A percentile compares a stretch with the other conserved stretches of the same genome.
Evolutionary conservation across 1,140 invertebrate species (phyloP).

Genomic region (Drosophila lacteicornis): DNA sequence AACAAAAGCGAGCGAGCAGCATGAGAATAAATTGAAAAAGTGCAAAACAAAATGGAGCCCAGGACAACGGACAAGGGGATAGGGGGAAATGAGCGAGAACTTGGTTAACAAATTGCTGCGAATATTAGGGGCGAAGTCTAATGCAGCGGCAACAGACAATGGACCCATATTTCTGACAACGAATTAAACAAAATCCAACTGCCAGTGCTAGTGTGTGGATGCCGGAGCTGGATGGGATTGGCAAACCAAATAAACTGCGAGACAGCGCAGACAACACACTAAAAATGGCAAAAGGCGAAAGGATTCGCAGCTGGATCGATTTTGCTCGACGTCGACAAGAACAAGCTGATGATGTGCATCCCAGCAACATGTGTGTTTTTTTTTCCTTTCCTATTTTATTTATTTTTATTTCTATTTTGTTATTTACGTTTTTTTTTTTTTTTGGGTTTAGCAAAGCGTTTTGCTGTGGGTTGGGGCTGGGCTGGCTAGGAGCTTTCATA

Average conservation of each 20-base stretch:
- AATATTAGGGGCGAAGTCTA: constrained; percentile 80
- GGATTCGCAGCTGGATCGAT: constrained; percentile 49
- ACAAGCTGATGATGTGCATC: constrained; percentile 70
- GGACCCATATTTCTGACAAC: constrained; percentile 71
- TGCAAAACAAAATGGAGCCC: constrained; percentile 10
- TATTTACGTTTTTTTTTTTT: constrained; percentile 1
- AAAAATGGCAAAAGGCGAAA: constrained; percentile 19
- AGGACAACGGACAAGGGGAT: constrained; percentile 8
- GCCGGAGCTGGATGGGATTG: neutral
- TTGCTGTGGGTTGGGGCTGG: constrained; percentile 26
- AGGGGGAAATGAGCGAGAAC: constrained; percentile 30
- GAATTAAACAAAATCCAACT: constrained; percentile 77
- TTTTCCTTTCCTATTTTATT: constrained; percentile 6
- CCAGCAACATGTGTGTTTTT: constrained; percentile 47
- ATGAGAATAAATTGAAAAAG: constrained; percentile 76
- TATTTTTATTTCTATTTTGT: constrained; percentile 17
- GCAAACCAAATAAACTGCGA: constrained; percentile 54
- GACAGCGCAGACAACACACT: constrained; percentile 35
- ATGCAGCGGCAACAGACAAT: constrained; percentile 66
- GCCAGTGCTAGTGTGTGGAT: constrained; percentile 10
- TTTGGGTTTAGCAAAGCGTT: constrained; percentile 31
- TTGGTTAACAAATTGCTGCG: constrained; percentile 80
- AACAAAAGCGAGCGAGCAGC: constrained; percentile 75
- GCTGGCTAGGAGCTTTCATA: constrained; percentile 58
- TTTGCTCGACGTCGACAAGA: constrained; percentile 49